Base-by-base conservation (phyloP, 2,888 invertebrate species). In the Xylota sylvarum region DNA sequence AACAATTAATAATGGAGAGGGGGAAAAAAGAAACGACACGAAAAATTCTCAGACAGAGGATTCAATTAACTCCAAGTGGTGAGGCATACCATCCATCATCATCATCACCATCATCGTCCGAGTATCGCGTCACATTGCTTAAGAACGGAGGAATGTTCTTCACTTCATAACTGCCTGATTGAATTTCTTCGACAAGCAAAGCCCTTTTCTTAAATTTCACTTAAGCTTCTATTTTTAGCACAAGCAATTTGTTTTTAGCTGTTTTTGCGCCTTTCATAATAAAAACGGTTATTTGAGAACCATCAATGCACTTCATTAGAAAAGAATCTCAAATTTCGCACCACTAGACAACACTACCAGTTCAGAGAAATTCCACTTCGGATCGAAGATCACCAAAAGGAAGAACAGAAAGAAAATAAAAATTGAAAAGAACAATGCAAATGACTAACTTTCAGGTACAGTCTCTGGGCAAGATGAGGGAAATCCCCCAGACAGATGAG, bases 1-100 rank as follows among this genome's bases (percentile, higher is more conserved):
- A 86, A 86, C 73, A 86, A 86, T 82, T 86, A 86, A 82, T 82
- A 52, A 84, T 46, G 67, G 30, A 35, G 12, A 56, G 19, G 40
- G 60, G 40, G 32, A 32, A 23, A 27, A 27, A 17, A 23, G 40
- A 27, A 17, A 40, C 5, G 14, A 14, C 23, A 65, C 32, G 50
- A 56, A 19, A 64, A 73, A 76, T 76, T 81, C 85, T 85, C 80
- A 72, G 85, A 85, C 76, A 55, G 52, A 69, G 40, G 64, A 40
- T 27, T 56, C 52, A 58, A 72, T 85, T 65, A 52, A 85, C 67
- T 67, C 43, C 48, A 58, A 67, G 72, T 60, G 43, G n/a, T 23
- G 19, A 35, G 58, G 30, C 14, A 73, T 60, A 40, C 69, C 35
- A 32, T 65, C 40, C 69, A 70, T 70, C 69, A 32, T 62, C 19